Percentiles rank a stretch among this genome's conserved stretches.
These are phyloP conservation scores for Bombus impatiens DNA, from an alignment of 1,140 invertebrate species.

Conservation along the genomic window DNA sequence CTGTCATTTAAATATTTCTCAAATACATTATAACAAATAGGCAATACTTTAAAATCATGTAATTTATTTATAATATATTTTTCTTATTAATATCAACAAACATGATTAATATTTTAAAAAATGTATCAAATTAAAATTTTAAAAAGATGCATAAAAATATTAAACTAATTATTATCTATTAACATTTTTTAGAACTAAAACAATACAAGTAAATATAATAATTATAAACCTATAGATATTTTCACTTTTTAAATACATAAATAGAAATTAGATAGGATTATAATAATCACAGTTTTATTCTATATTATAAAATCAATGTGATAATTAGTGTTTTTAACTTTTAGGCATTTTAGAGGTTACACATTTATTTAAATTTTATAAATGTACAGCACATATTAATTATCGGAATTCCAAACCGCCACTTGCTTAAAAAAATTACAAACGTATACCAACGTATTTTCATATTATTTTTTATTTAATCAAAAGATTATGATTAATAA, in stretches of 20 bases:
- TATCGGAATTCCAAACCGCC: background rate
- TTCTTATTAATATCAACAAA: background rate
- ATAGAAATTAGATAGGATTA: background rate
- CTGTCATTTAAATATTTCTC: background rate
- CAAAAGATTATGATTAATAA: background rate
- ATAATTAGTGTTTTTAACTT: background rate
- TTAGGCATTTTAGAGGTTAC: background rate
- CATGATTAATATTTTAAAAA: background rate
- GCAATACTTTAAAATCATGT: slow-evolving; percentile 8
- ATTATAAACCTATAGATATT: background rate
- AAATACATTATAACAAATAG: slow-evolving; percentile 12
- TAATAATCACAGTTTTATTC: background rate
- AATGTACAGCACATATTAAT: slow-evolving; percentile 22
- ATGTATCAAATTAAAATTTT: background rate
- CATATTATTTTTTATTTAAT: slow-evolving; percentile 14
- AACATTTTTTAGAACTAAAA: background rate
- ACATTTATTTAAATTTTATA: slow-evolving; percentile 25
- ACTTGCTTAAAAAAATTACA: background rate
- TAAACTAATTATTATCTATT: background rate
- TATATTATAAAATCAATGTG: background rate
- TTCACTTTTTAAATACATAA: background rate
- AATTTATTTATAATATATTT: slow-evolving; percentile 17
- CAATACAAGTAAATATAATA: slow-evolving; percentile 10
- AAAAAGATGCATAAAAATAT: background rate
- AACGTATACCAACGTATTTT: background rate